Percentiles rank a stretch among this genome's conserved stretches.
Evolutionary conservation across 2,797 vertebrate species (phyloP).

Genomic region (Girardinus metallicus): DNA sequence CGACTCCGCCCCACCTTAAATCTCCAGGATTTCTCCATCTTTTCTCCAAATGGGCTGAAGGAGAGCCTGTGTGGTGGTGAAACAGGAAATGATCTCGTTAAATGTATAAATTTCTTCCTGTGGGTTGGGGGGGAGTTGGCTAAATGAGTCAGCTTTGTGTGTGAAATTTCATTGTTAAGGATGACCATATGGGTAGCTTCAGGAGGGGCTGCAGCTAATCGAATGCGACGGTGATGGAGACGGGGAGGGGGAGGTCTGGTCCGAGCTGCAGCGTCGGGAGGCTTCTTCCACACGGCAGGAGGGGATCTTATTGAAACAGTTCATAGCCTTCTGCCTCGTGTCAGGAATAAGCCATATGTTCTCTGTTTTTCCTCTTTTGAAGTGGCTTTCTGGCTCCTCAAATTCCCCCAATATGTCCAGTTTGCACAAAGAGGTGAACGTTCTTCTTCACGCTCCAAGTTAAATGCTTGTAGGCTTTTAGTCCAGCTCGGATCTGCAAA

Average conservation of each 20-base stretch:
- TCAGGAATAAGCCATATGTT: conserved; percentile 5
- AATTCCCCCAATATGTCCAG: neutral
- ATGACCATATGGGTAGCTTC: conserved; percentile 11
- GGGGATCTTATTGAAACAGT: neutral
- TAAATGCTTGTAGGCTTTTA: neutral
- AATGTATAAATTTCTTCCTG: conserved; percentile 11
- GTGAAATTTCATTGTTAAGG: conserved; percentile 5
- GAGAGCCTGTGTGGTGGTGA: neutral
- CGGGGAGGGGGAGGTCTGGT: conserved; percentile 1
- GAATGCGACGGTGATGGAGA: neutral
- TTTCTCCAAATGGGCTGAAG: neutral
- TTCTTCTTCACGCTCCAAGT: neutral
- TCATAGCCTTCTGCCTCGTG: neutral
- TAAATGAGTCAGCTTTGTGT: conserved; percentile 6
- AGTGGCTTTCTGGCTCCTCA: neutral
- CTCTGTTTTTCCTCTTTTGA: neutral
- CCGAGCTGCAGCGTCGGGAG: neutral
- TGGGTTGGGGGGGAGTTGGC: no score
- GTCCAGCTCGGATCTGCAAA: neutral
- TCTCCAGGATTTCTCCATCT: neutral
- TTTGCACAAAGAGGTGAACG: neutral
- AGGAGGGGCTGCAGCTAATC: neutral
- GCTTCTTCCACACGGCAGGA: neutral
- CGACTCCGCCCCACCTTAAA: neutral
- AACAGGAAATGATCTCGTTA: conserved; percentile 1